Percentiles rank a stretch among this genome's conserved stretches.
Evolutionary conservation across 2,888 invertebrate species (phyloP).

Genomic region (Lepidochrysops patricia): DNA sequence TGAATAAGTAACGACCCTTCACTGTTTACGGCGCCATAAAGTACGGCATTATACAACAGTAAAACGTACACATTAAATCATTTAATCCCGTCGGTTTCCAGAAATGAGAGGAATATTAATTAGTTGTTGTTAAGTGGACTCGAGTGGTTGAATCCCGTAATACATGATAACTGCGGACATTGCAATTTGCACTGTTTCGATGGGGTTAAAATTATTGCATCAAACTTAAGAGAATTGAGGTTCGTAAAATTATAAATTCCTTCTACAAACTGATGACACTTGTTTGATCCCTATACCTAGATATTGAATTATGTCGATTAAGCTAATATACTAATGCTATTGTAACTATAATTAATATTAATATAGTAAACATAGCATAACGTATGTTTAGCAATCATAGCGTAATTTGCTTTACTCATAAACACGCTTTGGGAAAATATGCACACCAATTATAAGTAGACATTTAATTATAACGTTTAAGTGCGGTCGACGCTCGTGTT

Average conservation of each 20-base stretch:
- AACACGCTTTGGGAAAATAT: background rate
- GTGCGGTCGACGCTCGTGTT: background rate
- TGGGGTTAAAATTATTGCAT: background rate
- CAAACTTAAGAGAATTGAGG: no score
- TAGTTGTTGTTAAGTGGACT: background rate
- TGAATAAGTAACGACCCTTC: constrained; percentile 11
- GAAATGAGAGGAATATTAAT: background rate
- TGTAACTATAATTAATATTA: background rate
- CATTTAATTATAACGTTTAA: background rate
- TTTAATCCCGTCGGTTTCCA: background rate
- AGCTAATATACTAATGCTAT: no score
- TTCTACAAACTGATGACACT: no score
- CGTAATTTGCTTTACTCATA: background rate
- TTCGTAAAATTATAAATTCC: no score
- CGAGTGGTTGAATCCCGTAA: background rate
- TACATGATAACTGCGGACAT: background rate
- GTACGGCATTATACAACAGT: constrained; percentile 13
- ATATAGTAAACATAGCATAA: background rate
- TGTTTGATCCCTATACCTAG: no score
- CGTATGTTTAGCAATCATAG: background rate
- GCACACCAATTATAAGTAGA: background rate
- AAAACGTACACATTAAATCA: background rate
- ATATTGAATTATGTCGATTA: no score
- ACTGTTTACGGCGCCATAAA: constrained; percentile 23
- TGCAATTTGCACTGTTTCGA: background rate